Conservation (phyloP, 2,797 vertebrate genomes). For the Percopsis omiscomaycus region DNA sequence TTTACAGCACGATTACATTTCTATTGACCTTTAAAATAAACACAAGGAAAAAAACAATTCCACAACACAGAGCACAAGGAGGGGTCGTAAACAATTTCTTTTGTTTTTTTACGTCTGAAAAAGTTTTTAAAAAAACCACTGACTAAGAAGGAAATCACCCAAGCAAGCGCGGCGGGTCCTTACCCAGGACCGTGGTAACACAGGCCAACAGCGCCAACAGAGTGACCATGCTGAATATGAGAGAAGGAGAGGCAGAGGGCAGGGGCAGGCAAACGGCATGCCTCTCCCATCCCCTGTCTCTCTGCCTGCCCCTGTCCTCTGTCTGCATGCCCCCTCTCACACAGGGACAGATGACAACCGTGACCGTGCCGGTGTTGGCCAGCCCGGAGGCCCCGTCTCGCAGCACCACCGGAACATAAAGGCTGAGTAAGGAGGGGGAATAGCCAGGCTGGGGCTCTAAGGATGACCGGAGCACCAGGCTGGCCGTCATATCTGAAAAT, state of each 20-base stretch:
- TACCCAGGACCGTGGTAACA: conserved; percentile 86
- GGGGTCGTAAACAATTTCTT: too few relatives aligned
- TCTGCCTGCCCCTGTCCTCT: conserved; percentile 65
- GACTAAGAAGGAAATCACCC: too few relatives aligned
- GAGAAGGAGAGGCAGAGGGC: conserved; percentile 71
- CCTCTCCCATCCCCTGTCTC: conserved; percentile 72
- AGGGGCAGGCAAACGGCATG: conserved; percentile 70
- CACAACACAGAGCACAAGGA: too few relatives aligned
- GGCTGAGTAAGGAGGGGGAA: conserved; percentile 73
- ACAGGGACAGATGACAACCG: conserved; percentile 87
- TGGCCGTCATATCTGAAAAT: conserved; percentile 84
- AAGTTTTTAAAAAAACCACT: too few relatives aligned
- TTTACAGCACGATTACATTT: too few relatives aligned
- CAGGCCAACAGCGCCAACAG: conserved; percentile 85
- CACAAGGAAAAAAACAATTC: too few relatives aligned
- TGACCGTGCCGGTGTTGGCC: conserved; percentile 87
- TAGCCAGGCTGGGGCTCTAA: conserved; percentile 71
- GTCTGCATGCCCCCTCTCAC: conserved; percentile 83
- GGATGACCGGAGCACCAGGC: conserved; percentile 81
- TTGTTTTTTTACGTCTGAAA: too few relatives aligned
- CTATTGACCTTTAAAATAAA: too few relatives aligned
- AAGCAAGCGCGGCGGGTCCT: conserved; percentile 6
- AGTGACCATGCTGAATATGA: conserved; percentile 86
- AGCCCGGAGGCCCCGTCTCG: conserved; percentile 82
- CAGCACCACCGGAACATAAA: conserved; percentile 85